These are phyloP conservation scores for Pogonocherus hispidulus DNA, from an alignment of 2,888 invertebrate species.

Conservation along the genomic window DNA sequence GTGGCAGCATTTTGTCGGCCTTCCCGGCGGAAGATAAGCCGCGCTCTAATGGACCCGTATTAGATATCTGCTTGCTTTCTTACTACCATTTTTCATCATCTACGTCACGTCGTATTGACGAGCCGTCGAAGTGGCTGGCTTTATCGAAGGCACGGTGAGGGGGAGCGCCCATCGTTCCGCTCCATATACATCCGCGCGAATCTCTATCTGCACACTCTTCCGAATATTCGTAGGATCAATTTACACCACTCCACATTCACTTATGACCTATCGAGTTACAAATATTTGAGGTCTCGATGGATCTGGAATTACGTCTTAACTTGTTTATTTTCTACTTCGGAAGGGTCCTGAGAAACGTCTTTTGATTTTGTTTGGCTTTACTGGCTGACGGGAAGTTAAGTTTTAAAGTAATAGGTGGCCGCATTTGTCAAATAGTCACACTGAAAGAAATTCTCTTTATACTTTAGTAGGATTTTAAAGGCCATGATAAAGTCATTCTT, in stretches of 20 bases:
- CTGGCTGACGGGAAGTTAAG: too few relatives aligned
- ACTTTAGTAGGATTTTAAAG: too few relatives aligned
- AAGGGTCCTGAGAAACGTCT: not conserved
- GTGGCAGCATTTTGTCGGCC: conserved; percentile 33
- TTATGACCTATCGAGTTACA: conserved; percentile 51
- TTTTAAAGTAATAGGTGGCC: too few relatives aligned
- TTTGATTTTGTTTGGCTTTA: not conserved
- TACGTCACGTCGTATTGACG: conserved; percentile 60
- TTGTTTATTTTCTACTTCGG: conserved; percentile 7
- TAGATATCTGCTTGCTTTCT: conserved; percentile 64
- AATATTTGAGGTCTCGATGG: conserved; percentile 40
- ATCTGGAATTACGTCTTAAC: conserved; percentile 27
- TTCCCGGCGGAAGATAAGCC: conserved; percentile 41
- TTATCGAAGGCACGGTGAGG: conserved; percentile 49
- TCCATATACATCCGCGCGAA: conserved; percentile 40
- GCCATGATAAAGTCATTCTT: too few relatives aligned
- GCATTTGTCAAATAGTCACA: too few relatives aligned
- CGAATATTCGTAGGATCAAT: conserved; percentile 48
- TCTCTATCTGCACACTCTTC: conserved; percentile 36
- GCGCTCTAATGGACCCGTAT: conserved; percentile 65
- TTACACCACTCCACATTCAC: conserved; percentile 58
- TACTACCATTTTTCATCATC: conserved; percentile 66
- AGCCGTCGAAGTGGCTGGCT: conserved; percentile 53
- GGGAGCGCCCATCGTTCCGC: conserved; percentile 34
- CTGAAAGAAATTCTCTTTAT: too few relatives aligned